Conservation (phyloP, 2,888 invertebrate genomes). For the Tipula unca region DNA sequence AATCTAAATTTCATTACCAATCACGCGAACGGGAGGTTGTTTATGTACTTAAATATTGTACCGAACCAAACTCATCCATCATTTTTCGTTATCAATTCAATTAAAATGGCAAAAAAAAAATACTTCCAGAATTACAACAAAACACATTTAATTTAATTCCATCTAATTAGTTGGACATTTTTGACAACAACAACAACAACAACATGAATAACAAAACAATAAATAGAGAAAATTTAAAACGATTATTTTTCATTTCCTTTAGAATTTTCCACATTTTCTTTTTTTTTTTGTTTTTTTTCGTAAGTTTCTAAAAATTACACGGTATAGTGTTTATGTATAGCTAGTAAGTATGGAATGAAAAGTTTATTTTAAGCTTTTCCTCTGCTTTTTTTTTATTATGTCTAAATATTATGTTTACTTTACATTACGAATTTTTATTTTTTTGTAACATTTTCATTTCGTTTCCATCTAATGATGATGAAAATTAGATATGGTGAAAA, state of each 20-base stretch:
- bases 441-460: background rate
- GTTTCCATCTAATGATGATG: background rate
- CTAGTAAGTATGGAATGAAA: background rate
- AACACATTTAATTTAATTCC: background rate
- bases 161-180: slow-evolving; percentile 1
- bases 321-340: background rate
- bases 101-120: background rate
- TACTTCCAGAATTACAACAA: background rate
- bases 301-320: background rate
- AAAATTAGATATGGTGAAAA: background rate
- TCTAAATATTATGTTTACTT: background rate
- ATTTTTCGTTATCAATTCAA: background rate
- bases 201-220: background rate
- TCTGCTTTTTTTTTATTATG: background rate
- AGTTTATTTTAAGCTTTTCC: background rate
- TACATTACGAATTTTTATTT: background rate
- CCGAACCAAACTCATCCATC: background rate
- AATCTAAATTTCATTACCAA: too few species aligned
- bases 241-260: background rate
- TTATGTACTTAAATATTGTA: too few species aligned
- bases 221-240: background rate
- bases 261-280: background rate
- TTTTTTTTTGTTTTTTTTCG: background rate
- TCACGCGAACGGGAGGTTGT: too few species aligned
- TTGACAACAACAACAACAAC: background rate